Evolutionary conservation across 2,888 invertebrate species (phyloP).

Genomic region (Noctuana brunneofusca): DNA sequence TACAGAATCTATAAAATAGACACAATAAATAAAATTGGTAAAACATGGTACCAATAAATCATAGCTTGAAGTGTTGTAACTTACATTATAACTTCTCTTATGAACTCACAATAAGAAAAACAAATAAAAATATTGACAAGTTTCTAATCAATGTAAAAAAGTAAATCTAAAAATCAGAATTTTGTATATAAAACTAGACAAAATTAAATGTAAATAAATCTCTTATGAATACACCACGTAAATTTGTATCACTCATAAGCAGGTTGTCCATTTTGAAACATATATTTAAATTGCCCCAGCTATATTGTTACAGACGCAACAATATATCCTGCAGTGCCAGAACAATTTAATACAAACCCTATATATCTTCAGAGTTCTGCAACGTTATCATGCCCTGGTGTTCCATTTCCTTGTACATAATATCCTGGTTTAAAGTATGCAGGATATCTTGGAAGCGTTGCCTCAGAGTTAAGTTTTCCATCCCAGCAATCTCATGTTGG

Average conservation of each 20-base stretch:
- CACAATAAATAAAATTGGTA: no score
- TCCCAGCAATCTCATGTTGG: slow-evolving; percentile 91
- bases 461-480: slow-evolving; percentile 91
- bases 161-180: neutral
- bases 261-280: neutral
- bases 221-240: neutral
- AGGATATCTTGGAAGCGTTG: slow-evolving; percentile 92
- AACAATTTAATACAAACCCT: slow-evolving; percentile 40
- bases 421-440: slow-evolving; percentile 90
- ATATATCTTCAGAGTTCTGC: slow-evolving; percentile 72
- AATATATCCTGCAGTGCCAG: slow-evolving; percentile 5
- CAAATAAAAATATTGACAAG: neutral
- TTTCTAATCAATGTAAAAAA: neutral
- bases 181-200: neutral
- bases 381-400: slow-evolving; percentile 70
- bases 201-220: slow-evolving; percentile 6
- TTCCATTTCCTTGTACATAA: slow-evolving; percentile 90
- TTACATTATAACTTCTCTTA: no score
- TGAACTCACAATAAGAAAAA: no score
- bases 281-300: slow-evolving; percentile 21
- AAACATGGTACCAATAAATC: no score
- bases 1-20: no score
- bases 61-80: no score
- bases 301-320: slow-evolving; percentile 8
- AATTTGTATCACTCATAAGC: neutral